Conservation (phyloP, 2,113 vertebrate genomes). For the Sigmodon hispidus region DNA sequence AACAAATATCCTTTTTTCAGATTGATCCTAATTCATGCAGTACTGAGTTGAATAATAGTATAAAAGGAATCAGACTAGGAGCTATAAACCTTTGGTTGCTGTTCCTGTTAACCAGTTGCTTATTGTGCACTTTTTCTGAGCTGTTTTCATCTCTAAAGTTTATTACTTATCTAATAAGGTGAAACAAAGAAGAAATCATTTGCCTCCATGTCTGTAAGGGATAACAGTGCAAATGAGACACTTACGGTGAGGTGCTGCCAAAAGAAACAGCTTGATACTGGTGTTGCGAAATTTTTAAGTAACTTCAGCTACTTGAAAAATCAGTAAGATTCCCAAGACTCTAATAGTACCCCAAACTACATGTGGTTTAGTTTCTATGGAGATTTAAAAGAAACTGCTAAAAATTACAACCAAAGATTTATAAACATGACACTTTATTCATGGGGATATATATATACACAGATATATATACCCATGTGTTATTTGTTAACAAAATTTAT, state of each 20-base stretch:
- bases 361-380: not conserved
- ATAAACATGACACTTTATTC: slow-evolving; percentile 32
- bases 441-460: not conserved
- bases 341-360: not conserved
- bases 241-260: not conserved
- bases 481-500: slow-evolving; percentile 48
- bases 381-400: not conserved
- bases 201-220: not conserved
- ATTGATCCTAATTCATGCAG: not conserved
- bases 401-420: slow-evolving; percentile 38
- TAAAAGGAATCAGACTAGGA: not conserved
- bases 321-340: not conserved
- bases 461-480: not conserved
- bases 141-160: not conserved
- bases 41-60: not conserved
- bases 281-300: not conserved
- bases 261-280: not conserved
- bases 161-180: not conserved
- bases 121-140: not conserved
- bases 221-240: slow-evolving; percentile 6
- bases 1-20: not conserved
- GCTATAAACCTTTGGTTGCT: not conserved
- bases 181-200: not conserved
- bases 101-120: not conserved
- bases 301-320: slow-evolving; percentile 13